phyloP scores from a whole-genome alignment of 1,140 invertebrate species.

The Phocides pigmalion region DNA sequence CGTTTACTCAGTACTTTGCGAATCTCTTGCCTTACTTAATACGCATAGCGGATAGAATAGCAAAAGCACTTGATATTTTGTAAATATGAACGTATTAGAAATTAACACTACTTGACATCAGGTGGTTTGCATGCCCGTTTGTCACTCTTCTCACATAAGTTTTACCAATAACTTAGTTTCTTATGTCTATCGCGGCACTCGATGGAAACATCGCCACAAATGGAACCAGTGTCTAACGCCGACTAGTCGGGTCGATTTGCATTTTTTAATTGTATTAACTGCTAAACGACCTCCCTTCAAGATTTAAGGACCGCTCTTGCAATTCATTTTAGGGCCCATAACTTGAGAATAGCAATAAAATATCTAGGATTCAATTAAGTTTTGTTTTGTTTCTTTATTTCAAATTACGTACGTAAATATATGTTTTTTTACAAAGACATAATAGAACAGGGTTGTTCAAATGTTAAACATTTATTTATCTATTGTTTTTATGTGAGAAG shows the following conservation, averaged over 20 bases:
- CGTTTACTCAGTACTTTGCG: neutral
- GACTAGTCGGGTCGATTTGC: conserved; percentile 37
- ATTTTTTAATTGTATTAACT: conserved; percentile 51
- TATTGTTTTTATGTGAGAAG: neutral
- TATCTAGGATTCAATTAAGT: conserved; percentile 35
- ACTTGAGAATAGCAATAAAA: conserved; percentile 36
- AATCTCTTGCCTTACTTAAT: neutral
- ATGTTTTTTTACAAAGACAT: neutral
- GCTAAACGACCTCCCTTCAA: conserved; percentile 44
- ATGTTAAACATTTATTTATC: neutral
- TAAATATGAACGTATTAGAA: too few relatives aligned
- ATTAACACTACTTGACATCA: too few relatives aligned
- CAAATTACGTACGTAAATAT: conserved; percentile 11
- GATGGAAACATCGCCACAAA: conserved; percentile 10
- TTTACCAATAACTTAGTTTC: too few relatives aligned
- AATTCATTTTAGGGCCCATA: conserved; percentile 49
- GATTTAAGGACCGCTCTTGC: conserved; percentile 42
- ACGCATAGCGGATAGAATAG: too few relatives aligned
- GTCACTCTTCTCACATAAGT: too few relatives aligned
- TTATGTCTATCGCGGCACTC: too few relatives aligned
- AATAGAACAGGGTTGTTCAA: neutral
- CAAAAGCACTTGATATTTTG: too few relatives aligned
- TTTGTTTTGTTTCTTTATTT: conserved; percentile 18
- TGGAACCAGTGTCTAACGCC: conserved; percentile 19
- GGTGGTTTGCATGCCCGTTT: too few relatives aligned